phyloP scores from a whole-genome alignment of 2,888 invertebrate genomes.

The Zaprionus lineosus region DNA sequence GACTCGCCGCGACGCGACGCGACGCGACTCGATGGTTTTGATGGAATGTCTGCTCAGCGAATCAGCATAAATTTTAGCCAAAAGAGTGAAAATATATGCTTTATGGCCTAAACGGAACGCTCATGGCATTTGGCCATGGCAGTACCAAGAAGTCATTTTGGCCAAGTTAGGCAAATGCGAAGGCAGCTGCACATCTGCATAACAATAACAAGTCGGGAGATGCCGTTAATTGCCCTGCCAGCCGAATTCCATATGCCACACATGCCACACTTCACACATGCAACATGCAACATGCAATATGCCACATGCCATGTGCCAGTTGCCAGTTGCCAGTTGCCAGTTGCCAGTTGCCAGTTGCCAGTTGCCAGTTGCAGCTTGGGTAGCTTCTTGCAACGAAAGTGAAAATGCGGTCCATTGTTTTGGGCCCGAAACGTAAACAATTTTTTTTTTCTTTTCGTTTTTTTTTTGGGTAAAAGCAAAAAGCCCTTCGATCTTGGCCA shows the following conservation, averaged over 20 bases:
- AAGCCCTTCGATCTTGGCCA: slow-evolving; percentile 30
- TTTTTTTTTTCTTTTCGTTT: too few relatives aligned
- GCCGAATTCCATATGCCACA: too few relatives aligned
- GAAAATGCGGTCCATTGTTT: slow-evolving; percentile 50
- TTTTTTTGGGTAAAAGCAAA: too few relatives aligned
- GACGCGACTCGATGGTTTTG: slow-evolving; percentile 52
- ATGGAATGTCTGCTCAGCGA: slow-evolving; percentile 54
- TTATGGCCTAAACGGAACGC: slow-evolving; percentile 70
- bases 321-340: too few relatives aligned
- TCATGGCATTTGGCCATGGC: slow-evolving; percentile 49
- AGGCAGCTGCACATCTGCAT: slow-evolving; percentile 33
- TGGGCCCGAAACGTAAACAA: slow-evolving; percentile 5
- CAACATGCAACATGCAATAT: too few relatives aligned
- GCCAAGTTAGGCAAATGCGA: slow-evolving; percentile 35
- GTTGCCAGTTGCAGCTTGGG: too few relatives aligned
- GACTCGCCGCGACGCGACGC: too few relatives aligned
- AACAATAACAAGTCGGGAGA: slow-evolving; percentile 57
- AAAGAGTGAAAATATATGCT: slow-evolving; percentile 62
- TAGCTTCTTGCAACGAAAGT: slow-evolving; percentile 66
- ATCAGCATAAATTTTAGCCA: slow-evolving; percentile 59
- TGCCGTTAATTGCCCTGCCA: slow-evolving; percentile 69
- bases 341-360: too few relatives aligned
- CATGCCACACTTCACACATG: too few relatives aligned
- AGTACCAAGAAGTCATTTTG: slow-evolving; percentile 16
- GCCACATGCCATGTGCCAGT: too few relatives aligned